Percentiles rank a stretch among this genome's conserved stretches.
Evolutionary conservation across 2,113 vertebrate species (phyloP).

Genomic region (Megalops atlanticus): DNA sequence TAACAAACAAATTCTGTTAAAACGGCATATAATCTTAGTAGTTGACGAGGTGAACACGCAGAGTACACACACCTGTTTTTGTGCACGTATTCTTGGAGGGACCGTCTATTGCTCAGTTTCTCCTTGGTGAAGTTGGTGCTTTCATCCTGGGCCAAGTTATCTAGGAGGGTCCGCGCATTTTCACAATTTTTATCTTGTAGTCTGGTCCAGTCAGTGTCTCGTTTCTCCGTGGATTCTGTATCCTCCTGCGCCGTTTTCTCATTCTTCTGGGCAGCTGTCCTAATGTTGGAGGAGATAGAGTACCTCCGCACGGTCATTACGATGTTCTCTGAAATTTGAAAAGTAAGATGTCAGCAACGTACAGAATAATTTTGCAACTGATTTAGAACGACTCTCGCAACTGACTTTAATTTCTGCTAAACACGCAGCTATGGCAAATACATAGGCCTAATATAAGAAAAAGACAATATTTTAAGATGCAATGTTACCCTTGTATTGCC

Average conservation of each 20-base stretch:
- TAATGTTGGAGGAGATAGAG: conserved; percentile 62
- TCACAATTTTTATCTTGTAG: conserved; percentile 52
- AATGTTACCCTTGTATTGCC: conserved; percentile 73
- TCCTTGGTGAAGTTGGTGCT: conserved; percentile 31
- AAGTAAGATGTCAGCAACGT: background rate
- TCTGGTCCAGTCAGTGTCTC: conserved; percentile 54
- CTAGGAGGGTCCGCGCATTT: conserved; percentile 12
- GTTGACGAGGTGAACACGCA: background rate
- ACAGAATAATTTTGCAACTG: too few relatives aligned
- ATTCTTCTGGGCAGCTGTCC: conserved; percentile 47
- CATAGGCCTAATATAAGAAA: background rate
- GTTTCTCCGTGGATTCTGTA: conserved; percentile 27
- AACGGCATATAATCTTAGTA: background rate
- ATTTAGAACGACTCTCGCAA: background rate
- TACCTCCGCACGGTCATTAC: conserved; percentile 94
- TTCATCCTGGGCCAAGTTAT: background rate
- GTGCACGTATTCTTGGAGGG: conserved; percentile 69
- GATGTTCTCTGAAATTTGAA: conserved; percentile 65
- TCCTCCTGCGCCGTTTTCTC: conserved; percentile 38
- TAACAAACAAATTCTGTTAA: background rate
- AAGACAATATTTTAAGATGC: background rate
- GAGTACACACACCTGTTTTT: conserved; percentile 74
- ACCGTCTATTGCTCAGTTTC: conserved; percentile 56
- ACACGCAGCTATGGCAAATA: background rate
- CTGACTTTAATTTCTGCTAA: background rate